Percentiles rank a stretch among this genome's conserved stretches.
Conservation (phyloP, 2,797 vertebrate genomes). For the Esox masquinongy region DNA sequence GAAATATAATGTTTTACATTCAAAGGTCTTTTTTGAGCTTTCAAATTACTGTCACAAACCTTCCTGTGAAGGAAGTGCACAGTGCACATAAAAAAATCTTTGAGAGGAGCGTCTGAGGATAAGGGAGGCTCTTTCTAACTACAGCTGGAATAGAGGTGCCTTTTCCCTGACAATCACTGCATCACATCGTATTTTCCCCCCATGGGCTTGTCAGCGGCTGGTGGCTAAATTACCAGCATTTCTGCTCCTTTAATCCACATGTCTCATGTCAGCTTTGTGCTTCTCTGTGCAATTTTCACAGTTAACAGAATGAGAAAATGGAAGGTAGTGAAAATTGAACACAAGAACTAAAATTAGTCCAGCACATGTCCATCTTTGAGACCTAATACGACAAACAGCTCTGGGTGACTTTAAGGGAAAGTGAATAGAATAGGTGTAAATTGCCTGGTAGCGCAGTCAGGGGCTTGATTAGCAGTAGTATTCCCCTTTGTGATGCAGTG, state of each 20-base stretch:
- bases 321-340: conserved; percentile 77
- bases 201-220: conserved; percentile 68
- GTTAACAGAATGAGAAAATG: conserved; percentile 76
- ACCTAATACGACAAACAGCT: conserved; percentile 70
- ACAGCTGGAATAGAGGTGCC: conserved; percentile 65
- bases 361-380: conserved; percentile 74
- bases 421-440: conserved; percentile 72
- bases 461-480: conserved; percentile 76
- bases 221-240: conserved; percentile 75
- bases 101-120: conserved; percentile 57
- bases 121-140: conserved; percentile 59
- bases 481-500: conserved; percentile 74
- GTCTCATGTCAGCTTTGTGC: conserved; percentile 77
- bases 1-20: conserved; percentile 9
- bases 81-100: conserved; percentile 57
- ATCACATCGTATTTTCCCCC: conserved; percentile 72
- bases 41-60: conserved; percentile 49
- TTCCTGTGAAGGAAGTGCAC: conserved; percentile 49
- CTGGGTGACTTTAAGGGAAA: conserved; percentile 67
- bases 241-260: conserved; percentile 77
- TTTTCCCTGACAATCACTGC: conserved; percentile 74
- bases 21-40: conserved; percentile 5
- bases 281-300: conserved; percentile 70
- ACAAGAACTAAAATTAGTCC: conserved; percentile 73
- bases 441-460: conserved; percentile 73